Evolutionary conservation across 2,113 vertebrate species (phyloP), one percentile per base, ranked within the genome.

Genomic region (Megaceryle torquata): DNA sequence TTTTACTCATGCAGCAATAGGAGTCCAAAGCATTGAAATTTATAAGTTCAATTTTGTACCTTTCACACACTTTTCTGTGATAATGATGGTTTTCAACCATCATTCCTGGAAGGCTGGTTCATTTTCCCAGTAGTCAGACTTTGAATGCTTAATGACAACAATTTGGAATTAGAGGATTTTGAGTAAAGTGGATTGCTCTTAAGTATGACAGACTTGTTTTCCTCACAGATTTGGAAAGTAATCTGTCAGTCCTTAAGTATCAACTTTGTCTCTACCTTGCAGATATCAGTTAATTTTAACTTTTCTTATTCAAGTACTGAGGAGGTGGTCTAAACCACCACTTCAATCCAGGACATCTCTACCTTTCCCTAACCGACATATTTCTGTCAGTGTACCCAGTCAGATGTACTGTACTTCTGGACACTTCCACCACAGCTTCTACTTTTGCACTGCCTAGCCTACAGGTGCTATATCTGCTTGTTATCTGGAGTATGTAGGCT

Each of bases 391-490:
- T 29, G 29, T 61, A 18, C 13, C 11, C 39, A 3, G 48, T 78
- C 10, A n/a, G 53, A 14, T 5, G 14, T 13, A 46, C 18, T 41
- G 4, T 51, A 7, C 29, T 64, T 41, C 21, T 68, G 57, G 10
- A 33, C 14, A 7, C 2, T 25, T 69, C n/a, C 51, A 53, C 22
- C 35, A 57, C 3, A 88, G 11, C 28, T 79, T 33, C 15, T 11
- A 41, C 16, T 70, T 65, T 29, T 3, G 0, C 61, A 26, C 11
- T 60, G 61, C n/a, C 31, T 43, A 22, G 6, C 17, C 20, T 51
- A 10, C 8, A 57, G 33, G 1, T 26, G 46, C 28, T 28, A 6
- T 0, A 2, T 18, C 37, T 78, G 2, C 24, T 54, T 14, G 5
- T 8, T 37, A 6, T 33, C 17, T 16, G 22, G 19, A n/a, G 13